These are phyloP conservation scores for Desoria tigrina DNA, from an alignment of 2,888 invertebrate species.

Conservation along the genomic window DNA sequence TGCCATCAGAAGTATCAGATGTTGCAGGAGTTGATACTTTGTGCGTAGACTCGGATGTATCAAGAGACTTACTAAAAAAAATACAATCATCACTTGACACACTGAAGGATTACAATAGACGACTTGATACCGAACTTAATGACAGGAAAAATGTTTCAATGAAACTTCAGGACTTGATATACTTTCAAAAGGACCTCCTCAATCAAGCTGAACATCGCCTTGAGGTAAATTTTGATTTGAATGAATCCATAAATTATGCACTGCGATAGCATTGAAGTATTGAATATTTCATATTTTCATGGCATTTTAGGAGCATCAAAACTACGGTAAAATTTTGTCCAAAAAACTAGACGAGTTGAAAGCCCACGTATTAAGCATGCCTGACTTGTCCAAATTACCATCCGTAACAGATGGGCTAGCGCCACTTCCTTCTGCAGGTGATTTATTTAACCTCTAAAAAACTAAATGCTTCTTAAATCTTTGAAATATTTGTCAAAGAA, in stretches of 20 bases:
- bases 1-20: constrained; percentile 94
- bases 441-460: constrained; percentile 78
- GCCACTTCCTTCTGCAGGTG: constrained; percentile 91
- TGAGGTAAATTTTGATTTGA: constrained; percentile 65
- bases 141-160: constrained; percentile 80
- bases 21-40: constrained; percentile 77
- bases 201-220: constrained; percentile 82
- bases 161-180: constrained; percentile 85
- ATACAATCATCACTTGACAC: constrained; percentile 86
- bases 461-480: constrained; percentile 1
- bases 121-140: constrained; percentile 84
- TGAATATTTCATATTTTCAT: constrained; percentile 2
- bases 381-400: constrained; percentile 87
- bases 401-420: constrained; percentile 90
- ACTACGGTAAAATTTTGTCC: constrained; percentile 41
- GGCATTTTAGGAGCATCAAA: constrained; percentile 72
- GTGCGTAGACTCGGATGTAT: constrained; percentile 72
- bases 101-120: constrained; percentile 83
- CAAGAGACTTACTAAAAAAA: constrained; percentile 73
- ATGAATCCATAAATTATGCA: neutral
- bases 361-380: constrained; percentile 89
- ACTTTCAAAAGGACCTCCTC: constrained; percentile 80
- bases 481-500: neutral
- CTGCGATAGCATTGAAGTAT: neutral
- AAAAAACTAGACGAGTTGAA: constrained; percentile 61